A percentile compares a stretch with the other conserved stretches of the same genome.
Evolutionary conservation across 2,888 invertebrate species (phyloP).

Genomic region (Philopedon plagiatum): DNA sequence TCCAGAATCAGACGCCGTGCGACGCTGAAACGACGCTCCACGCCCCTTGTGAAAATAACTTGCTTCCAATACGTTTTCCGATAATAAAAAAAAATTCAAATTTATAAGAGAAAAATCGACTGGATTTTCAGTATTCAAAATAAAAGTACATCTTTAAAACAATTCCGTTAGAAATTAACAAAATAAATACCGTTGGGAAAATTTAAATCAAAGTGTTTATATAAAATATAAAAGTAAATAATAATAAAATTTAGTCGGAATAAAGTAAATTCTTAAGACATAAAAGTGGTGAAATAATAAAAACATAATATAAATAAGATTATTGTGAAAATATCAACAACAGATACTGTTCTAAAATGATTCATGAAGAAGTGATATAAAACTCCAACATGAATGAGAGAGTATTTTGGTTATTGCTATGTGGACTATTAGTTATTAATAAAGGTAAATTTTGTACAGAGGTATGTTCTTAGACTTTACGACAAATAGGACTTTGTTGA

Average conservation of each 20-base stretch:
- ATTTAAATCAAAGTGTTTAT: too few relatives aligned
- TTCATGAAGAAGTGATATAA: not conserved
- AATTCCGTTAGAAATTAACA: not conserved
- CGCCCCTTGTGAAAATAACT: constrained; percentile 14
- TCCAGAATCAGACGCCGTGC: constrained; percentile 43
- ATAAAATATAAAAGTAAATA: too few relatives aligned
- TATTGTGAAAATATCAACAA: not conserved
- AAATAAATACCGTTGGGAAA: too few relatives aligned
- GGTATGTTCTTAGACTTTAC: too few relatives aligned
- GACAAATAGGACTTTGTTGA: too few relatives aligned
- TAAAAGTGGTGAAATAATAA: too few relatives aligned
- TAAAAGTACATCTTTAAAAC: too few relatives aligned
- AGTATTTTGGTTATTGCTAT: constrained; percentile 11
- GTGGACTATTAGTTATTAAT: constrained; percentile 1
- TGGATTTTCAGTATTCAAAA: too few relatives aligned
- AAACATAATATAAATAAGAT: too few relatives aligned
- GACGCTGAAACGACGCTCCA: constrained; percentile 29
- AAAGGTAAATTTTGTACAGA: constrained; percentile 31
- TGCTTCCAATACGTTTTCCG: constrained; percentile 1
- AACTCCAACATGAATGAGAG: not conserved
- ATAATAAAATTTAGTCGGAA: too few relatives aligned
- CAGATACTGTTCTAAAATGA: not conserved
- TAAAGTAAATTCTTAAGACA: too few relatives aligned
- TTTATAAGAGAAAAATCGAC: not conserved
- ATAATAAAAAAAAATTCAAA: not conserved